Percentiles rank a stretch among this genome's conserved stretches.
Conservation (phyloP, 2,888 invertebrate genomes). For the Dysmachus trigonus region DNA sequence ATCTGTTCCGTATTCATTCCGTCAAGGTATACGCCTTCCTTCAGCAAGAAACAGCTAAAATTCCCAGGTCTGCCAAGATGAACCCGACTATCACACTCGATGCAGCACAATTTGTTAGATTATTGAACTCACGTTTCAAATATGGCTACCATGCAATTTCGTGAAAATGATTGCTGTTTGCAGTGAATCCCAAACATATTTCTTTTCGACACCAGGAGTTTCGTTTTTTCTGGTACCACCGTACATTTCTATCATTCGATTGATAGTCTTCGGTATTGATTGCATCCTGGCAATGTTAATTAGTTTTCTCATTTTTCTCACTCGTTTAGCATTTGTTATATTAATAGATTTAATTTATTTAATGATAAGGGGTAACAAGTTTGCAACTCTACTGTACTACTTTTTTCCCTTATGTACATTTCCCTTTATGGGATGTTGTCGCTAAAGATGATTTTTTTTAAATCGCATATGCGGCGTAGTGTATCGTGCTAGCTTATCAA, state of each 20-base stretch:
- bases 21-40: not conserved
- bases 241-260: not conserved
- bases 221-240: not conserved
- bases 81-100: not conserved
- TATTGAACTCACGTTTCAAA: constrained; percentile 35
- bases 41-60: not conserved
- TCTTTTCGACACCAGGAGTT: not conserved
- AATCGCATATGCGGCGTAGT: not conserved
- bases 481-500: not conserved
- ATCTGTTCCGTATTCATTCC: not conserved
- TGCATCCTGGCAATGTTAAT: not conserved
- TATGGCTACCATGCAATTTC: constrained; percentile 40
- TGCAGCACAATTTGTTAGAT: constrained; percentile 24
- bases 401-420: not conserved
- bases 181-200: not conserved
- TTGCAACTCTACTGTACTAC: not conserved
- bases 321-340: not conserved
- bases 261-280: not conserved
- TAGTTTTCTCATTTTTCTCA: not conserved
- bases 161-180: constrained; percentile 24
- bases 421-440: not conserved
- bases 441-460: not conserved
- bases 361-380: not conserved
- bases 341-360: too few species aligned
- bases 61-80: not conserved